Conservation (phyloP, 2,888 invertebrate genomes). For the Scaptomyza cyrtandrae region DNA sequence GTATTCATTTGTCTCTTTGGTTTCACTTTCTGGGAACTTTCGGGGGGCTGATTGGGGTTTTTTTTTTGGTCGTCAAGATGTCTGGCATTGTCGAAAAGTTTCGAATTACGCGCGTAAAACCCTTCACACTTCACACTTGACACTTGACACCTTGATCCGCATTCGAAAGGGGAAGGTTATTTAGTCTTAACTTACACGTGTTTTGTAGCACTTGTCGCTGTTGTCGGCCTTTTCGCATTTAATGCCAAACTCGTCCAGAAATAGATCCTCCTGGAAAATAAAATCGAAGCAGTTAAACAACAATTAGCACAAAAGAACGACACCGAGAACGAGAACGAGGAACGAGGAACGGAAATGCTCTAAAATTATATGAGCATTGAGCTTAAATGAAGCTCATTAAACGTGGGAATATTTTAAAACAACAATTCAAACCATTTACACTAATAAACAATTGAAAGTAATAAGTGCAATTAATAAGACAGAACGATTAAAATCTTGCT, state of each 20-base stretch:
- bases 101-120: constrained; percentile 44
- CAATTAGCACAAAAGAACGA: constrained; percentile 46
- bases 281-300: constrained; percentile 21
- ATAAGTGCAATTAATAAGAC: neutral
- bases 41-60: neutral
- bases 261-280: constrained; percentile 76
- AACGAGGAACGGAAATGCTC: constrained; percentile 60
- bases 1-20: neutral
- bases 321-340: too few species aligned
- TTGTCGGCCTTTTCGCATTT: constrained; percentile 71
- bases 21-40: constrained; percentile 19
- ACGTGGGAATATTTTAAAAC: constrained; percentile 9
- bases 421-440: neutral
- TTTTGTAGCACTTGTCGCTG: constrained; percentile 75
- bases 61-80: constrained; percentile 58
- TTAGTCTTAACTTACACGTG: constrained; percentile 70
- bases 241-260: constrained; percentile 80
- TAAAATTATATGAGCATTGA: neutral
- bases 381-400: neutral
- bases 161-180: neutral
- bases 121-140: constrained; percentile 48
- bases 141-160: constrained; percentile 28
- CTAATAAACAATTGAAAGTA: constrained; percentile 1
- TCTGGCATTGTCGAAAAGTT: constrained; percentile 51
- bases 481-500: neutral